Conservation (phyloP, 2,113 vertebrate species). For the Ammospiza caudacuta region DNA sequence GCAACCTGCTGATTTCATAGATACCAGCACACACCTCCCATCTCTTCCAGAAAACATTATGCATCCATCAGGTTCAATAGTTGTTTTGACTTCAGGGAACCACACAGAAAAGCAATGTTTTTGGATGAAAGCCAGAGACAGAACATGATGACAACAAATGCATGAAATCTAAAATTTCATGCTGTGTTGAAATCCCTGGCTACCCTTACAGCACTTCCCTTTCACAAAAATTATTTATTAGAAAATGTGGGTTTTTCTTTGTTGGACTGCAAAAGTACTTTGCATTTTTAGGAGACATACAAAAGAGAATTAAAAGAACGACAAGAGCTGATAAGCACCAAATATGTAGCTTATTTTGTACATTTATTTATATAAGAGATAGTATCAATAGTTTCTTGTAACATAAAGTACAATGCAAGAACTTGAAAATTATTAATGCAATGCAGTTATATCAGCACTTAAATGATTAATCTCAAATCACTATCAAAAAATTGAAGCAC, state of each 20-base stretch:
- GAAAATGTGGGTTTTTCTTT: background rate
- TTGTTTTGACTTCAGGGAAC: background rate
- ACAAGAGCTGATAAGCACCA: background rate
- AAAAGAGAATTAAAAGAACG: background rate
- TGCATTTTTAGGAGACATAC: background rate
- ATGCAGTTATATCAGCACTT: background rate
- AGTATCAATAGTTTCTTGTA: background rate
- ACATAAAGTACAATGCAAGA: background rate
- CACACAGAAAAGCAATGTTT: background rate
- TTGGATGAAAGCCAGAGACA: background rate
- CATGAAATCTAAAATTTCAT: background rate
- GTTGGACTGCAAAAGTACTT: background rate
- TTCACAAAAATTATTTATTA: background rate
- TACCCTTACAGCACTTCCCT: background rate
- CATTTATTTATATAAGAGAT: background rate
- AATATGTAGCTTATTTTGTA: background rate
- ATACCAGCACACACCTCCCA: fast-evolving
- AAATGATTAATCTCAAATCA: background rate
- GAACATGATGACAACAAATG: background rate
- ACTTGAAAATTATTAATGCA: background rate
- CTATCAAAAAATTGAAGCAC: background rate
- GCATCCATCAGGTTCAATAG: background rate
- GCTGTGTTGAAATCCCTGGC: background rate
- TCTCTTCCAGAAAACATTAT: background rate
- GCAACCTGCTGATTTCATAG: background rate